A percentile compares a stretch with the other conserved stretches of the same genome.
Conservation (phyloP, 2,888 invertebrate species). For the Harpalus rubripes region DNA sequence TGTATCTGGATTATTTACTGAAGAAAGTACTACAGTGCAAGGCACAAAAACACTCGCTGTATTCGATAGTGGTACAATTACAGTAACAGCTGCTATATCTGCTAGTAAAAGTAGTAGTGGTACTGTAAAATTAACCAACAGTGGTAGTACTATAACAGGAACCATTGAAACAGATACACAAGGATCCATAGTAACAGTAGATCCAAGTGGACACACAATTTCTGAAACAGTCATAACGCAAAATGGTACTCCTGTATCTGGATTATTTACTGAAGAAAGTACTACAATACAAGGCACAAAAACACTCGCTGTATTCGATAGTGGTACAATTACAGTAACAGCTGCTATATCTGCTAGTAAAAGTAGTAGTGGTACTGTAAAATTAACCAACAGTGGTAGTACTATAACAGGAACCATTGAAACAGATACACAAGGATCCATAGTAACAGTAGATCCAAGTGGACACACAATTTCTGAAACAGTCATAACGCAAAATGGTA, state of each 20-base stretch:
- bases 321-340: no score
- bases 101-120: no score
- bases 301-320: not conserved
- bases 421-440: not conserved
- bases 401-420: not conserved
- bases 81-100: no score
- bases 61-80: not conserved
- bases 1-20: not conserved
- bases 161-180: not conserved
- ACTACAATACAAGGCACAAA: not conserved
- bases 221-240: not conserved
- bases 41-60: not conserved
- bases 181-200: not conserved
- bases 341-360: no score
- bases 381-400: no score
- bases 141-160: not conserved
- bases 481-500: not conserved
- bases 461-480: not conserved
- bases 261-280: not conserved
- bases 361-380: no score
- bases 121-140: no score
- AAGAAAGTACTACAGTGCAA: not conserved
- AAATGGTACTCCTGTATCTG: not conserved
- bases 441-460: not conserved
- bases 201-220: not conserved